Conservation (phyloP, 2,888 invertebrate species). For the Cryptocephalus primarius region DNA sequence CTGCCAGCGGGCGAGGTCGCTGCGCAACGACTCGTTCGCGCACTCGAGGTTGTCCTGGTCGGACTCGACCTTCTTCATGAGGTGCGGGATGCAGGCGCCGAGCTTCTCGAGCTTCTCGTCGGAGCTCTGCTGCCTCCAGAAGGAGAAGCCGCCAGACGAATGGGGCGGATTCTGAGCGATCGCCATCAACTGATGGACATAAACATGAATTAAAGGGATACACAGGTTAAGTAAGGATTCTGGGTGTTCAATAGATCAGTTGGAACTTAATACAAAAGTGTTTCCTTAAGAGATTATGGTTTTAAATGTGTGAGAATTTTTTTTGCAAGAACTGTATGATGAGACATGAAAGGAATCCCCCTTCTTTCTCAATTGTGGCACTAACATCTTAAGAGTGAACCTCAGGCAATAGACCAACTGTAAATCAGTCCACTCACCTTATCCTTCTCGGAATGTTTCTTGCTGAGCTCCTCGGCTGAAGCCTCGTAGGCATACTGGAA, state of each 20-base stretch:
- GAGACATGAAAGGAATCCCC: neutral
- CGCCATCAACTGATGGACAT: constrained; percentile 22
- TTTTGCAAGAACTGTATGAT: too few species aligned
- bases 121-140: constrained; percentile 50
- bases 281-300: too few species aligned
- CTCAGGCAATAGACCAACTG: too few species aligned
- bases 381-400: too few species aligned
- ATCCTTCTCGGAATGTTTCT: constrained; percentile 49
- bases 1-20: constrained; percentile 59
- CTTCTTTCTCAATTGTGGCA: neutral
- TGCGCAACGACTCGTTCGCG: constrained; percentile 56
- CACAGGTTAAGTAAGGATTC: too few species aligned
- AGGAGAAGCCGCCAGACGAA: constrained; percentile 30
- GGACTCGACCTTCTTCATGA: constrained; percentile 41
- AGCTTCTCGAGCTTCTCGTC: constrained; percentile 46
- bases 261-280: too few species aligned
- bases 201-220: neutral
- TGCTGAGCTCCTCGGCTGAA: constrained; percentile 50
- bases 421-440: constrained; percentile 35
- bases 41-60: constrained; percentile 54
- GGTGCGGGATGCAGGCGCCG: constrained; percentile 39
- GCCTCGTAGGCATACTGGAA: constrained; percentile 54
- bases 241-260: too few species aligned
- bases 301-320: too few species aligned
- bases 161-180: constrained; percentile 21